Evolutionary conservation across 1,140 invertebrate species (phyloP).

Genomic region (Lucilia cuprina): DNA sequence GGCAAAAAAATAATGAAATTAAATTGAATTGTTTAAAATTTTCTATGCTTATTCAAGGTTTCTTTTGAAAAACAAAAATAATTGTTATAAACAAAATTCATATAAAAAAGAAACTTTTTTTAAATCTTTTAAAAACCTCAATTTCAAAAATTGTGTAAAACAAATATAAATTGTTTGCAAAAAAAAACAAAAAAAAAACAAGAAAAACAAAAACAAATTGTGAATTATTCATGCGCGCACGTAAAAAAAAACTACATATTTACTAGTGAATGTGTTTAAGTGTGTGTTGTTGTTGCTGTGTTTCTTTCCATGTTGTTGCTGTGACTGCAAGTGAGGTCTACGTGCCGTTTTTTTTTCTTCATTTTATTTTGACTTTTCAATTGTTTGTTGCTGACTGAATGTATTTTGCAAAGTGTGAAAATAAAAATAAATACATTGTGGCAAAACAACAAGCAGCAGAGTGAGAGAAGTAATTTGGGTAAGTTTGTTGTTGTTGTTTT

Average conservation of each 20-base stretch:
- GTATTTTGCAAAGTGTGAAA: neutral
- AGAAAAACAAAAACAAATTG: neutral
- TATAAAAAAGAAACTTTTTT: neutral
- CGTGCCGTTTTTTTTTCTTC: neutral
- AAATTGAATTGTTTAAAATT: neutral
- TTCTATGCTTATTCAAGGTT: neutral
- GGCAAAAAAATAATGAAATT: no score
- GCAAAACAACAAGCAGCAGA: no score
- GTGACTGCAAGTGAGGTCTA: neutral
- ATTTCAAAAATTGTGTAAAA: neutral
- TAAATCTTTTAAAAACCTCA: neutral
- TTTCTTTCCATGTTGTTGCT: neutral
- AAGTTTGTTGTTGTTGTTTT: neutral
- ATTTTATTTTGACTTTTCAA: neutral
- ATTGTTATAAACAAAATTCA: no score
- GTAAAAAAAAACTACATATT: neutral
- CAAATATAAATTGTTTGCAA: constrained; percentile 1
- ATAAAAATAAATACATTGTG: neutral
- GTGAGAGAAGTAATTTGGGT: neutral
- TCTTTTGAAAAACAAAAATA: neutral
- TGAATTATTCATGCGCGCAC: constrained; percentile 22
- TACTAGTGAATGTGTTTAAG: neutral
- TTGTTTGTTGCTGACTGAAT: neutral
- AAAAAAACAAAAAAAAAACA: neutral
- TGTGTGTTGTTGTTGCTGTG: neutral